Evolutionary conservation across 2,113 vertebrate species (phyloP).

Genomic region (Pelmatolapia mariae): DNA sequence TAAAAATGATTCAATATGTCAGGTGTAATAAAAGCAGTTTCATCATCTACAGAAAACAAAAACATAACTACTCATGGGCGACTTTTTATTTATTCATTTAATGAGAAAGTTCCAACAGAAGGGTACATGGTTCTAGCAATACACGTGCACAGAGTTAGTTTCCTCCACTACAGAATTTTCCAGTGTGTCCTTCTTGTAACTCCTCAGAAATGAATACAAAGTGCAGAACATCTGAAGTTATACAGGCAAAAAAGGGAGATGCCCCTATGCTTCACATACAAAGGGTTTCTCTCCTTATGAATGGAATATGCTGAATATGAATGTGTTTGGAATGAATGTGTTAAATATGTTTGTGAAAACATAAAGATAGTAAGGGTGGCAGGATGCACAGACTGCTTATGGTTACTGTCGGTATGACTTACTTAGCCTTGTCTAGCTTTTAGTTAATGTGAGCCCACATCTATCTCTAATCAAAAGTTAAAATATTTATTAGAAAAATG

Average conservation of each 20-base stretch:
- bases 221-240: conserved; percentile 40
- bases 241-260: neutral
- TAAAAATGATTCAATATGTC: neutral
- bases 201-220: conserved; percentile 43
- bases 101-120: conserved; percentile 35
- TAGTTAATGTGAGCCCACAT: conserved; percentile 40
- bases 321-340: neutral
- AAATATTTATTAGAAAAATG: conserved; percentile 44
- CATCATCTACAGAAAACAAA: conserved; percentile 22
- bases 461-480: conserved; percentile 52
- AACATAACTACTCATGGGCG: neutral
- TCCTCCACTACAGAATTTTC: conserved; percentile 13
- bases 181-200: conserved; percentile 22
- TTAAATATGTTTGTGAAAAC: neutral
- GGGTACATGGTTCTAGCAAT: conserved; percentile 36
- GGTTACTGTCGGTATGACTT: neutral
- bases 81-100: conserved; percentile 42
- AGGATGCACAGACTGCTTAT: neutral
- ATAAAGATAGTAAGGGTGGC: neutral
- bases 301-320: neutral
- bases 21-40: conserved; percentile 18
- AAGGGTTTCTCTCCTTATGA: neutral
- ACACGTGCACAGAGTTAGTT: conserved; percentile 39
- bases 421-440: conserved; percentile 4
- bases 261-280: neutral